Evolutionary conservation across 2,113 vertebrate genomes (phyloP).

Genomic region (Rhinolophus ferrumequinum): DNA sequence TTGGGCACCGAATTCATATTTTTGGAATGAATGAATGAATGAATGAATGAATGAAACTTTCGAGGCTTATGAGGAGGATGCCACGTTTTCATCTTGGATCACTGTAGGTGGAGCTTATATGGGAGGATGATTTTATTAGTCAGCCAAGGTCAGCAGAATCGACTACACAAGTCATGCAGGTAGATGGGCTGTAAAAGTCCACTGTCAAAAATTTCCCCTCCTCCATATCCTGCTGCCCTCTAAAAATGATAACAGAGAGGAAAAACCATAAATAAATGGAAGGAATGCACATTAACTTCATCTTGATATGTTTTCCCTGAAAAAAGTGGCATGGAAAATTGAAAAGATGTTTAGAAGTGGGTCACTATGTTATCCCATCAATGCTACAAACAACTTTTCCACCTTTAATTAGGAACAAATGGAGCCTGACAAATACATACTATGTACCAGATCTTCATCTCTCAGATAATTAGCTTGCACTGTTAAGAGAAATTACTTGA

Average conservation of each 20-base stretch:
- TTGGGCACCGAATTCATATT: neutral
- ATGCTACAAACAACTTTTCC: slow-evolving; percentile 44
- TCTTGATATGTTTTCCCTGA: neutral
- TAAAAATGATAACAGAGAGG: neutral
- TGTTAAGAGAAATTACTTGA: slow-evolving; percentile 75
- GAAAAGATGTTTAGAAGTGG: slow-evolving; percentile 29
- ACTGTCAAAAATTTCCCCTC: neutral
- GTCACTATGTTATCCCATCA: neutral
- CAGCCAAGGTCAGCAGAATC: neutral
- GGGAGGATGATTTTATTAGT: neutral
- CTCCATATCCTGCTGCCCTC: neutral
- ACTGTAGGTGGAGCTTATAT: neutral
- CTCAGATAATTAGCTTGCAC: slow-evolving; percentile 76
- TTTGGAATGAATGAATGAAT: neutral
- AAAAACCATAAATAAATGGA: neutral
- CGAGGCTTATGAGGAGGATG: neutral
- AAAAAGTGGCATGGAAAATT: neutral
- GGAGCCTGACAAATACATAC: slow-evolving; percentile 67
- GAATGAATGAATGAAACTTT: neutral
- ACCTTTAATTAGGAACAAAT: slow-evolving; percentile 77
- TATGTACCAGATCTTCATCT: slow-evolving; percentile 69
- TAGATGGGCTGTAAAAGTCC: neutral
- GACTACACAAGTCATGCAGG: neutral
- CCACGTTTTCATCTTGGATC: neutral
- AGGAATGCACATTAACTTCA: neutral